Percentiles rank a stretch among this genome's conserved stretches.
Conservation (phyloP, 2,797 vertebrate genomes). For the Lepus townsendii region DNA sequence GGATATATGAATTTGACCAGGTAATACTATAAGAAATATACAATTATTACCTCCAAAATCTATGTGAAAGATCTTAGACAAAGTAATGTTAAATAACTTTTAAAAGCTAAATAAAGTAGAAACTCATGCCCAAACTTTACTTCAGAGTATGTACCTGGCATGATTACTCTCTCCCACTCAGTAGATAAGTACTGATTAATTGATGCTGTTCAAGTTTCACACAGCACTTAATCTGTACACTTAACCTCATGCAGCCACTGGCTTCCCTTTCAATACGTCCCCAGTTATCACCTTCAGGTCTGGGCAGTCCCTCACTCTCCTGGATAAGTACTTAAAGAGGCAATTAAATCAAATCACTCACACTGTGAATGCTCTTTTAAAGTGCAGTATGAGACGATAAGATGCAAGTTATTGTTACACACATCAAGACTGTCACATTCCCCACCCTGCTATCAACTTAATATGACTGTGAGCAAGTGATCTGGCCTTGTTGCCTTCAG, state of each 20-base stretch:
- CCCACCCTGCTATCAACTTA: constrained; percentile 4
- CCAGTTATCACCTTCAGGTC: constrained; percentile 37
- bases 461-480: not conserved
- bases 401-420: not conserved
- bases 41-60: not conserved
- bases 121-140: constrained; percentile 42
- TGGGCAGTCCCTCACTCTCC: not conserved
- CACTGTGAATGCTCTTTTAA: constrained; percentile 30
- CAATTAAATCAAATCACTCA: constrained; percentile 43
- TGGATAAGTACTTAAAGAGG: constrained; percentile 57
- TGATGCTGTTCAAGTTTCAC: constrained; percentile 32
- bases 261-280: not conserved
- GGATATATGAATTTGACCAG: not conserved
- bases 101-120: constrained; percentile 32
- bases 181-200: constrained; percentile 38
- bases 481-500: not conserved
- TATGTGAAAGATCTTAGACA: not conserved
- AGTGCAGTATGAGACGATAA: constrained; percentile 5
- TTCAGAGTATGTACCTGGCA: not conserved
- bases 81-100: constrained; percentile 26
- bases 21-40: not conserved
- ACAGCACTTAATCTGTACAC: constrained; percentile 39
- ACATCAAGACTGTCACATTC: not conserved
- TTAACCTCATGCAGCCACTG: not conserved
- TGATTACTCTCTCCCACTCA: not conserved